Percentiles rank a stretch among this genome's conserved stretches.
phyloP scores from a whole-genome alignment of 2,113 vertebrate species.

The Ahaetulla prasina region DNA sequence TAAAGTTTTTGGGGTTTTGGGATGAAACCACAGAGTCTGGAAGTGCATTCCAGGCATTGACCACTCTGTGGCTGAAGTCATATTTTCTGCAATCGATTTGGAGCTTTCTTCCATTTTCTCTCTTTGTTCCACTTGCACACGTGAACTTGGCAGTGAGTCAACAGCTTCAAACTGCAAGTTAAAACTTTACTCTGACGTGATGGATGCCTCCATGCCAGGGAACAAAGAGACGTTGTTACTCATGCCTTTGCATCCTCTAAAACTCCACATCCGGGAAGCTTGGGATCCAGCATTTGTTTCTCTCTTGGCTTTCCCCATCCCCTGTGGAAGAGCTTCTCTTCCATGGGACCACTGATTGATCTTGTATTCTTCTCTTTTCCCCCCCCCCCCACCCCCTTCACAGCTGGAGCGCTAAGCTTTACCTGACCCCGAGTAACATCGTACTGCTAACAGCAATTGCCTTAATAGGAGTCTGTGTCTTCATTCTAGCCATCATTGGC shows the following conservation, averaged over 20 bases:
- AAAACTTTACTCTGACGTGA: background rate
- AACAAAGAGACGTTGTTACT: background rate
- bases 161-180: background rate
- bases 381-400: too few relatives aligned
- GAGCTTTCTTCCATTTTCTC: background rate
- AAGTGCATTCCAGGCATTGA: too few relatives aligned
- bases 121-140: background rate
- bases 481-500: constrained; percentile 95
- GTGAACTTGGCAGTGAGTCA: background rate
- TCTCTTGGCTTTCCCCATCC: background rate
- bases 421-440: constrained; percentile 96
- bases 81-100: too few relatives aligned
- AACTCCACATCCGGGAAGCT: background rate
- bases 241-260: background rate
- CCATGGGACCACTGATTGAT: constrained; percentile 37
- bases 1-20: too few relatives aligned
- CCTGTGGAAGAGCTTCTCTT: constrained; percentile 14
- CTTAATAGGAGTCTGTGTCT: constrained; percentile 92
- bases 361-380: constrained; percentile 39
- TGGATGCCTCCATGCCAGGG: background rate
- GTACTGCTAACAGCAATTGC: constrained; percentile 94
- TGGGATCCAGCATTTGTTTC: background rate
- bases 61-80: too few relatives aligned
- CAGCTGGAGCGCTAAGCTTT: constrained; percentile 96
- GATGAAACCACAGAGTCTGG: too few relatives aligned